Evolutionary conservation across 2,797 vertebrate genomes (phyloP), one percentile per base, ranked within the genome.

Genomic region (Hippocampus kuda): DNA sequence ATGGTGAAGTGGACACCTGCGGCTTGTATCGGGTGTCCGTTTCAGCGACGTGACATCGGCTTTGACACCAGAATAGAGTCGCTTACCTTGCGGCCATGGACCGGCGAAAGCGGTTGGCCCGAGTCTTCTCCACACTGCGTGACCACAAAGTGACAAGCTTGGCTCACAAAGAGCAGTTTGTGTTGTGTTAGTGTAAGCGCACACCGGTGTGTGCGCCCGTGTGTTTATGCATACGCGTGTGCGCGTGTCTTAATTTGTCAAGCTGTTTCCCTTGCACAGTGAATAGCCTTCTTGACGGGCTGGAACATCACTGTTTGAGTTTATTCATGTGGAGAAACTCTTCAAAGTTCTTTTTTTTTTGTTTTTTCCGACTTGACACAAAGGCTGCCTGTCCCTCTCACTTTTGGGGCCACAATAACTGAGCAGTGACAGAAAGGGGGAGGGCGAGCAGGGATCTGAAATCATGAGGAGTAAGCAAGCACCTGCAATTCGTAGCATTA

Each of bases 301-400:
- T 77, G 73, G 66, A 83, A 75, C 82, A 18, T 82, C 81, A 78
- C 85, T 87, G 81, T 89, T 86, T 77, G 75, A 81, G 87, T 86
- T 71, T 80, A 86, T 84, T 89, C 85, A 87, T 89, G 85, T 87
- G 86, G 80, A 88, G 86, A 79, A 84, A 85, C 83, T 83, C 85
- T 84, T 71, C 82, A 86, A 85, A 81, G 82, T 84, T n/a, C n/a
- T 1, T 38, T 38, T 38, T 38, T 81, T 81, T 74, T 59, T 66
- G 1, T 34, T 81, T 81, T 74, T 59, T 66, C 49, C 4, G 22
- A 16, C 66, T 67, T 38, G 49, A 13, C 76, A 88, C 80, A 88
- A 87, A 87, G 70, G 82, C 76, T 12, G 44, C 68, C 83, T 87
- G 88, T 88, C 88, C 73, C 70, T 67, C 78, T 83, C 80, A 77